Percentiles rank a stretch among this genome's conserved stretches.
These are phyloP conservation scores for Huso huso DNA, from an alignment of 2,797 vertebrate species.

Conservation along the genomic window DNA sequence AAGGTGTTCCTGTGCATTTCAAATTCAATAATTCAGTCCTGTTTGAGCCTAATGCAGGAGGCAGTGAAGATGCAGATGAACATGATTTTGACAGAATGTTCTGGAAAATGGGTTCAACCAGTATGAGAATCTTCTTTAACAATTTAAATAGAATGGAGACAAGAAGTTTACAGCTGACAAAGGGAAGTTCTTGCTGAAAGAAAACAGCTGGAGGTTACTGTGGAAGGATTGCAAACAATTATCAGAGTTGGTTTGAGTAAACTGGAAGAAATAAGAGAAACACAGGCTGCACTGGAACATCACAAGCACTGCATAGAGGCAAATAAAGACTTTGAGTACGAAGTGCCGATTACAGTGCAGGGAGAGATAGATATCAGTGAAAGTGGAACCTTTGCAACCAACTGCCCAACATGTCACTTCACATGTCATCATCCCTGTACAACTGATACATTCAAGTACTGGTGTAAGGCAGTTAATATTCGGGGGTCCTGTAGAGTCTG, in stretches of 20 bases:
- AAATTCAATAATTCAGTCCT: constrained; percentile 30
- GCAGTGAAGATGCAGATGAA: background rate
- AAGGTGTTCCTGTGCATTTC: constrained; percentile 25
- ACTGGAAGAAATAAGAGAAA: constrained; percentile 24
- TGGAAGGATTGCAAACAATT: constrained; percentile 14
- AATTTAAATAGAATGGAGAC: constrained; percentile 10
- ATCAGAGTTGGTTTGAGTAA: constrained; percentile 17
- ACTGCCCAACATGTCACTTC: constrained; percentile 22
- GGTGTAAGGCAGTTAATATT: no score
- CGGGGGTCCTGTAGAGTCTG: constrained; percentile 17
- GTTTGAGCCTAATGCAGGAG: background rate
- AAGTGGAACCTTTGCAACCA: constrained; percentile 15
- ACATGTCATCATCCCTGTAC: constrained; percentile 35
- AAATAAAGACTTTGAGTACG: constrained; percentile 25
- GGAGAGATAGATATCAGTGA: background rate
- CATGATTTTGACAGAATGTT: constrained; percentile 29
- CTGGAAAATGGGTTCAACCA: constrained; percentile 30
- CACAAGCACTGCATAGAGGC: constrained; percentile 18
- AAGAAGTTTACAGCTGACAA: constrained; percentile 25
- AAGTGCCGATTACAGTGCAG: background rate
- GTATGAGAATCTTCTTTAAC: constrained; percentile 27
- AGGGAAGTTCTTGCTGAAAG: constrained; percentile 22
- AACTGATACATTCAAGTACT: no score
- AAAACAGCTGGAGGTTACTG: constrained; percentile 3
- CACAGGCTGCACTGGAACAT: background rate